Evolutionary conservation across 2,797 vertebrate species (phyloP).

Genomic region (Pachyuromys duprasi): DNA sequence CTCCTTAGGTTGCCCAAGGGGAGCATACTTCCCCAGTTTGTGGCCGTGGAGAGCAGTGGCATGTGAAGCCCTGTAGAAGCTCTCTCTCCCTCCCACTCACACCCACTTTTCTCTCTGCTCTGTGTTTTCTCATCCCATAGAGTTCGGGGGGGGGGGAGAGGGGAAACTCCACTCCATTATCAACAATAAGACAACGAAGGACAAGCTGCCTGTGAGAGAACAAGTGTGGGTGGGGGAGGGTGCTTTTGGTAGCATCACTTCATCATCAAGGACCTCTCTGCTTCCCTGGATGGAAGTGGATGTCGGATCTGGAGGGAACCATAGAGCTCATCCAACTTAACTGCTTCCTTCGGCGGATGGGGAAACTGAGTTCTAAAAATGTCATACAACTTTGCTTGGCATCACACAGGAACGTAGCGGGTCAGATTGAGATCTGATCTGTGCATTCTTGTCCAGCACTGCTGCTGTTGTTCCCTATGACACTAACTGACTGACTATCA

Average conservation of each 20-base stretch:
- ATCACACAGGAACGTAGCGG: not conserved
- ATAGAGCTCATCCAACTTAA: not conserved
- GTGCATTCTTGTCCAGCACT: not conserved
- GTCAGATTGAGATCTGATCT: not conserved
- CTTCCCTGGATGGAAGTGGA: not conserved
- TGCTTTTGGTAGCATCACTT: constrained; percentile 51
- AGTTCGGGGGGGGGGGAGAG: constrained; percentile 65
- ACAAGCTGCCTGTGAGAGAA: not conserved
- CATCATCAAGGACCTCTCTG: constrained; percentile 20
- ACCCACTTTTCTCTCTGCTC: not conserved
- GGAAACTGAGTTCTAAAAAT: not conserved
- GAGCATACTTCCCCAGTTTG: not conserved
- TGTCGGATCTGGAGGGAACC: not conserved
- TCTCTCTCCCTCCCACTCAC: not conserved
- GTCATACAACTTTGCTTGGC: not conserved
- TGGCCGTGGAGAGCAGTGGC: not conserved
- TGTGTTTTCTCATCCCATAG: constrained; percentile 21
- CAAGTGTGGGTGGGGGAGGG: not conserved
- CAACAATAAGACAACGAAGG: constrained; percentile 66
- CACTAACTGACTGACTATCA: not conserved
- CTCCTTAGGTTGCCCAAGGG: not conserved
- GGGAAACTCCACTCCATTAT: not conserved
- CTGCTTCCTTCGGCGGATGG: not conserved
- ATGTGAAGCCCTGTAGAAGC: not conserved
- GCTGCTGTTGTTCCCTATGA: not conserved